Percentiles rank a stretch among this genome's conserved stretches.
phyloP scores from a whole-genome alignment of 2,888 invertebrate species.

The Azorinus chamasolen region DNA sequence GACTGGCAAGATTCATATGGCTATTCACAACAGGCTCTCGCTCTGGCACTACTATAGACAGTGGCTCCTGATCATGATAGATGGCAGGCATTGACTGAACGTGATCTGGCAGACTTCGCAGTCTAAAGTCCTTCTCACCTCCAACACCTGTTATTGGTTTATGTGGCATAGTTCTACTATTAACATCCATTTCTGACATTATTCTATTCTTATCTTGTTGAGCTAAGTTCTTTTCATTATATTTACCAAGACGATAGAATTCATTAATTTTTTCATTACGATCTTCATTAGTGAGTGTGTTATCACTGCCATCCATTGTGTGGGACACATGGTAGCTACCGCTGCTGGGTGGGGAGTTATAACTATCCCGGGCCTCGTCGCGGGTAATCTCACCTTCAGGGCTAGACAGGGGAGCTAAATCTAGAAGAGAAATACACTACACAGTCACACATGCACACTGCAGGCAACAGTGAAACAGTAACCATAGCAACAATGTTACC shows the following conservation, averaged over 20 bases:
- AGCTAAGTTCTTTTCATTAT: constrained; percentile 45
- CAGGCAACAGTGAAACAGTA: not conserved
- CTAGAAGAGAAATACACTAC: constrained; percentile 53
- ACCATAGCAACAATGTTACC: constrained; percentile 3
- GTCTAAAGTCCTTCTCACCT: constrained; percentile 61
- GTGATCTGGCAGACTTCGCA: constrained; percentile 60
- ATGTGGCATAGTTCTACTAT: constrained; percentile 46
- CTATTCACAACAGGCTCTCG: constrained; percentile 35
- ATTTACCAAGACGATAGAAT: constrained; percentile 60
- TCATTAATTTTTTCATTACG: constrained; percentile 52
- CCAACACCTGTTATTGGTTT: constrained; percentile 54
- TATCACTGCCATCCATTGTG: constrained; percentile 50
- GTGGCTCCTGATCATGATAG: constrained; percentile 53
- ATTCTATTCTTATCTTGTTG: constrained; percentile 30
- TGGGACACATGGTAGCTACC: constrained; percentile 6
- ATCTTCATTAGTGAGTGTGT: constrained; percentile 60
- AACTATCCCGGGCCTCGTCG: constrained; percentile 23
- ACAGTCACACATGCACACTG: constrained; percentile 19
- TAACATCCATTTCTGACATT: constrained; percentile 61
- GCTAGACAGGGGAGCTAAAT: constrained; percentile 34
- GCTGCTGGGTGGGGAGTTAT: constrained; percentile 9
- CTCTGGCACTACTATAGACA: constrained; percentile 34
- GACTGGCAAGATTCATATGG: constrained; percentile 37
- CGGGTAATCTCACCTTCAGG: not conserved
- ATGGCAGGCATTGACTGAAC: constrained; percentile 64